Conservation (phyloP, 2,113 vertebrate species). For the Chamaetylas fuelleborni region DNA sequence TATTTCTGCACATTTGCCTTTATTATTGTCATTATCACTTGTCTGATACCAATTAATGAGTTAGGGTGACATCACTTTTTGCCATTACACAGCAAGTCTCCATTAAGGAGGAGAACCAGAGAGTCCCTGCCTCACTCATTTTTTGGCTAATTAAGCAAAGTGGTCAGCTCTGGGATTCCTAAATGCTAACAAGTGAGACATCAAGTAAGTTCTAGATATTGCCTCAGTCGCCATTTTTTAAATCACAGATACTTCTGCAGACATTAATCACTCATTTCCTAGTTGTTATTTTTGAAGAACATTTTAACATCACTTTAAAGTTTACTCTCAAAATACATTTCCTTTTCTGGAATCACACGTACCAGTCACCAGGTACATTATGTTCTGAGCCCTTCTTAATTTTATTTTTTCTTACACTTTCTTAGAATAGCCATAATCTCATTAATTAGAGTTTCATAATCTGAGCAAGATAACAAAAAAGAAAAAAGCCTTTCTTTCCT, state of each 20-base stretch:
- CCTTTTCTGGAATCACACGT: background rate
- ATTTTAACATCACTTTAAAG: background rate
- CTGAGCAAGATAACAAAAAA: conserved; percentile 46
- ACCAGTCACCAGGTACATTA: background rate
- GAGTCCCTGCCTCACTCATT: background rate
- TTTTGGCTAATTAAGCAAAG: background rate
- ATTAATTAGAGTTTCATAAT: conserved; percentile 54
- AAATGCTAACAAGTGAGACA: background rate
- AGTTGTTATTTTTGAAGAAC: background rate
- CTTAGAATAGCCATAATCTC: conserved; percentile 16
- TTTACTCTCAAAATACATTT: background rate
- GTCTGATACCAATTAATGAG: background rate
- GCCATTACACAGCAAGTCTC: background rate
- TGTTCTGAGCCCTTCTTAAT: background rate
- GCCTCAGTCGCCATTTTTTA: background rate
- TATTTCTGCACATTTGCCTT: background rate
- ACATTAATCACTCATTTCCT: background rate
- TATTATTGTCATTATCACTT: background rate
- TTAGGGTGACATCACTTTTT: background rate
- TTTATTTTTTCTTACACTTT: conserved; percentile 33
- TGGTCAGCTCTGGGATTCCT: background rate
- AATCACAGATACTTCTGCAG: background rate
- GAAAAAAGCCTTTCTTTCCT: conserved; percentile 39
- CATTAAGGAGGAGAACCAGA: background rate
- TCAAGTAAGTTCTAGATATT: background rate